These are phyloP conservation scores for Meandrusa payeni DNA, from an alignment of 2,888 invertebrate species.

Conservation along the genomic window DNA sequence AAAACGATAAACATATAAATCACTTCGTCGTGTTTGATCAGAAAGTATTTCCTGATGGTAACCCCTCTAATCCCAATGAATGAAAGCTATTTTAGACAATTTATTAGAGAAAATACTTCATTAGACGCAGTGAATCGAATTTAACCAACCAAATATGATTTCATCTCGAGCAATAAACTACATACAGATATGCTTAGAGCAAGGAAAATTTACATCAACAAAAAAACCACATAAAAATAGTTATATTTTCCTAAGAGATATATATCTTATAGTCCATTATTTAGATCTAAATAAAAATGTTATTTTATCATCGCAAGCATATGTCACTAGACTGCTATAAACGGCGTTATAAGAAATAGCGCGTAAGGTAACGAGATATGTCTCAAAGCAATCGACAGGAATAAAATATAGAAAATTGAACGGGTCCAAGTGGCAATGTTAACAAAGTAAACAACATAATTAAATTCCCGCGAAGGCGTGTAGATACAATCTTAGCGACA, in stretches of 20 bases:
- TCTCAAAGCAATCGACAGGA: constrained; percentile 6
- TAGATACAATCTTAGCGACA: constrained; percentile 21
- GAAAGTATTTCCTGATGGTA: too few species aligned
- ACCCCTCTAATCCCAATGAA: too few species aligned
- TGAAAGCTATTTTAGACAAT: too few species aligned
- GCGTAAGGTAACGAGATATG: constrained; percentile 7
- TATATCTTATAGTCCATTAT: background rate
- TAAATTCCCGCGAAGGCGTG: constrained; percentile 20
- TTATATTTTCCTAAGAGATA: background rate
- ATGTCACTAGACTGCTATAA: constrained; percentile 1
- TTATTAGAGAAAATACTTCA: too few species aligned
- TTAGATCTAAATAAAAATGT: constrained; percentile 5
- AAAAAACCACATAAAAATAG: background rate
- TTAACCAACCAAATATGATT: too few species aligned
- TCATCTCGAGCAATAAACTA: too few species aligned
- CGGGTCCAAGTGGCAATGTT: constrained; percentile 17
- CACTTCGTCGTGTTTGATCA: too few species aligned
- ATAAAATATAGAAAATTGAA: constrained; percentile 22
- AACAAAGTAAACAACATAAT: constrained; percentile 25
- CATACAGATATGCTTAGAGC: too few species aligned
- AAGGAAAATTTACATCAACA: too few species aligned
- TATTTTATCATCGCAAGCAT: constrained; percentile 2
- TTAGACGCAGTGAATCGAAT: too few species aligned
- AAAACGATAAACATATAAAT: too few species aligned
- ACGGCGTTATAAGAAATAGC: constrained; percentile 10